phyloP scores from a whole-genome alignment of 2,888 invertebrate species.

The Limnephilus marmoratus region DNA sequence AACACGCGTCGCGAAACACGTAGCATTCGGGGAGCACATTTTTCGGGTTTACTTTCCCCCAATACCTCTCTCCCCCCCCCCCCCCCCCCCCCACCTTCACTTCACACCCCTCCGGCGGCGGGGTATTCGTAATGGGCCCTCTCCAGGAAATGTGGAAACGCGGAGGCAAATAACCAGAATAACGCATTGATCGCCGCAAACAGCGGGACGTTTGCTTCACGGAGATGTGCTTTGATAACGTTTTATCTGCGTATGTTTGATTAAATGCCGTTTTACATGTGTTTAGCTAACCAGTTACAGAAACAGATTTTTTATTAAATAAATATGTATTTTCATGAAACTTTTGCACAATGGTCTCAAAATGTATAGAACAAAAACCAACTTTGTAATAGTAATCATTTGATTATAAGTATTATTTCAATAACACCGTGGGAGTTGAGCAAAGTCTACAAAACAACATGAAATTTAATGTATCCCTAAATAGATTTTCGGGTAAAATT shows the following conservation, averaged over 20 bases:
- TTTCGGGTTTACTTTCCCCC: not conserved
- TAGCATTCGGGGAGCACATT: constrained; percentile 2
- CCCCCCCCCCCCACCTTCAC: not conserved
- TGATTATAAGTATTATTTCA: not conserved
- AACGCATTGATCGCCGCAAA: constrained; percentile 8
- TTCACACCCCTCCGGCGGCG: not conserved
- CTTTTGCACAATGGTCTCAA: not conserved
- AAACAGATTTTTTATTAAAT: not conserved
- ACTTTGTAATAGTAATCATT: not conserved
- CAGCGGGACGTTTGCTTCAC: not conserved
- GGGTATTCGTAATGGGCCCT: constrained; percentile 7
- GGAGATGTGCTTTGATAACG: not conserved
- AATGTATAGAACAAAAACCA: not conserved
- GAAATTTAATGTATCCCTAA: too few relatives aligned
- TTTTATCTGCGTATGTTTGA: not conserved
- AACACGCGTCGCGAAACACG: not conserved
- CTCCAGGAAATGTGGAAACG: constrained; percentile 36
- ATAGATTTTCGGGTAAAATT: too few relatives aligned
- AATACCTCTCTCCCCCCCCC: too few relatives aligned
- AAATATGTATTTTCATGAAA: not conserved
- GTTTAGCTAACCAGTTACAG: not conserved
- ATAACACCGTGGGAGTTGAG: not conserved
- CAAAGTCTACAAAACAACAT: too few relatives aligned
- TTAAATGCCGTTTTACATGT: not conserved
- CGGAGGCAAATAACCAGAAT: constrained; percentile 23